Conservation (phyloP, 2,888 invertebrate genomes). For the Callinectes sapidus region DNA sequence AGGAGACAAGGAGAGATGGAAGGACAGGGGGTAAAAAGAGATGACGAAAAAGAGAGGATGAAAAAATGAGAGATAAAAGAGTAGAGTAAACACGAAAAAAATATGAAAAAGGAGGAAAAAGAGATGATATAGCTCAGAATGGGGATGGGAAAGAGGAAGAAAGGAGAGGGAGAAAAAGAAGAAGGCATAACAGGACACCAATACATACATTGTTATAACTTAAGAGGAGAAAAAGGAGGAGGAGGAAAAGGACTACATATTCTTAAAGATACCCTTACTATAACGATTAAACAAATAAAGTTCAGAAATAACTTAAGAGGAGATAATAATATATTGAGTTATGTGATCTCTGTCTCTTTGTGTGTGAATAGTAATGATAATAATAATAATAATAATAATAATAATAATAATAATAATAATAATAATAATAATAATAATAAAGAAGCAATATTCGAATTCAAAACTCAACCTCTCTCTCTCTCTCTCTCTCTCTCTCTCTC, state of each 20-base stretch:
- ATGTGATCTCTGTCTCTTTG: not conserved
- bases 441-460: not conserved
- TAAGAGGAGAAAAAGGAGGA: not conserved
- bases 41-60: not conserved
- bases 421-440: too few species aligned
- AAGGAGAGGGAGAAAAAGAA: not conserved
- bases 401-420: slow-evolving; percentile 16
- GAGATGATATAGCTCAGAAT: not conserved
- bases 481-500: slow-evolving; percentile 20
- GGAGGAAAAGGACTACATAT: not conserved
- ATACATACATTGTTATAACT: not conserved
- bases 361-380: not conserved
- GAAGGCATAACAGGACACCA: not conserved
- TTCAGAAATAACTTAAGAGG: not conserved
- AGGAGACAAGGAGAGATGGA: not conserved
- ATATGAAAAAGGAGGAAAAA: not conserved
- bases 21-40: not conserved
- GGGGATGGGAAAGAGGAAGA: not conserved
- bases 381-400: slow-evolving; percentile 25
- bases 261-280: not conserved
- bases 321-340: not conserved
- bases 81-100: not conserved
- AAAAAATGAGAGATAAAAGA: not conserved
- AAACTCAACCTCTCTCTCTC: not conserved
- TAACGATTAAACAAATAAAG: not conserved